A percentile compares a stretch with the other conserved stretches of the same genome.
phyloP scores from a whole-genome alignment of 2,113 vertebrate species.

The rabbit (Oryctolagus cuniculus) region DNA sequence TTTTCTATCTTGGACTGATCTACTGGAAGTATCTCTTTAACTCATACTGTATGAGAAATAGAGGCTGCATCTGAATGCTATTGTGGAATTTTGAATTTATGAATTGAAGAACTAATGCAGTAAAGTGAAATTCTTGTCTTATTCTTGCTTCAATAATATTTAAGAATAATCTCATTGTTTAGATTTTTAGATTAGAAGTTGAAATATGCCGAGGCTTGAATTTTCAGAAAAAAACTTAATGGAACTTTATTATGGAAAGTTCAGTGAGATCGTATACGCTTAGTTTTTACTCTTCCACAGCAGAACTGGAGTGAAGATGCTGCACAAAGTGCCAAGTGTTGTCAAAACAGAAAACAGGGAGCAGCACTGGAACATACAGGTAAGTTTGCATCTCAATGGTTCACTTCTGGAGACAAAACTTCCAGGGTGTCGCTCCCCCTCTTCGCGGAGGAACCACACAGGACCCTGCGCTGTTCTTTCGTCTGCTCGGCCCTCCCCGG shows the following conservation, averaged over 20 bases:
- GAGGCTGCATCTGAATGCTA: not conserved
- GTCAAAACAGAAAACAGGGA: conserved; percentile 8
- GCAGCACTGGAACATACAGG: not conserved
- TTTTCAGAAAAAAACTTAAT: not conserved
- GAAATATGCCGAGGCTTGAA: not conserved
- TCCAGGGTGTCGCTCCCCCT: too few species aligned
- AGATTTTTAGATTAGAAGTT: not conserved
- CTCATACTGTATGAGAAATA: not conserved
- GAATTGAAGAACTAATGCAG: not conserved
- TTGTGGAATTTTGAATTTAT: not conserved
- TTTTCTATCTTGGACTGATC: not conserved
- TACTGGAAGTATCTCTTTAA: not conserved
- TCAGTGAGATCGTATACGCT: not conserved
- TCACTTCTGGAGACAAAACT: not conserved
- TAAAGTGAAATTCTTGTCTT: not conserved
- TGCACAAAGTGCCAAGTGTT: conserved; percentile 70
- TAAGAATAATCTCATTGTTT: not conserved
- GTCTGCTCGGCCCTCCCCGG: too few species aligned
- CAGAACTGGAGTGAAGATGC: conserved; percentile 25
- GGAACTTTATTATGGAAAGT: not conserved
- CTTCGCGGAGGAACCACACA: too few species aligned
- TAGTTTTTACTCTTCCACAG: not conserved
- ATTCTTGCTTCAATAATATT: not conserved
- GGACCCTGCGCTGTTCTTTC: too few species aligned
- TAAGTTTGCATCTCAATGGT: not conserved